Evolutionary conservation across 2,797 vertebrate species (phyloP), one percentile per base, ranked within the genome.

Genomic region (Pelobates cultripes): DNA sequence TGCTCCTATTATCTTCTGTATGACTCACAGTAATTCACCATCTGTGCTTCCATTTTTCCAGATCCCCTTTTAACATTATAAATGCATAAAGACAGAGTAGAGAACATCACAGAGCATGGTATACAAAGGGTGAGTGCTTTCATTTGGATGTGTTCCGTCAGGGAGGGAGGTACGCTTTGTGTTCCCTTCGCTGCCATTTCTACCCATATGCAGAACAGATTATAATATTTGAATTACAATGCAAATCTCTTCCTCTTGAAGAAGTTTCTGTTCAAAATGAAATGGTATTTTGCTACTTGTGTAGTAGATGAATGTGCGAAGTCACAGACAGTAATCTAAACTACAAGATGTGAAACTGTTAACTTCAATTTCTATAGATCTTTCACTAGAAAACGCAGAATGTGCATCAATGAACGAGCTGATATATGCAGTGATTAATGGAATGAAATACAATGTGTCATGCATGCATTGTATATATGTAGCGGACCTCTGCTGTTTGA

Each of bases 151-250:
- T 13, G 70, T 71, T 55, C 44, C 71, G 60, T 70, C 44, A 57
- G 67, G 43, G 44, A 79, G 57, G 66, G 57, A 51, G 28, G 12
- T 5, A 44, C 10, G 67, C 72, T 76, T 76, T 80, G 73, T 79
- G 70, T 67, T 67, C 10, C 40, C 45, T 76, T 45, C 75, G 76
- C 75, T 84, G 77, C 77, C 68, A 70, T 79, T 80, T 79, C 13
- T 84, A 76, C 67, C 77, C 73, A 76, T 6, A 43, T 80, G 77
- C 82, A 79, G 55, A 42, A 43, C 60, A 55, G 67, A 75, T 75
- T 79, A 80, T 72, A 84, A 64, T 53, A 76, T 84, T 80, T 84
- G 77, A 83, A 84, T 84, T 71, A 79, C 77, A 84, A 84, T 84
- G 77, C 71, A 71, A 84, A 79, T 84, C 77, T 74, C 17, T 70